Conservation (phyloP, 2,888 invertebrate genomes). For the Scaptomyza polygonia region DNA sequence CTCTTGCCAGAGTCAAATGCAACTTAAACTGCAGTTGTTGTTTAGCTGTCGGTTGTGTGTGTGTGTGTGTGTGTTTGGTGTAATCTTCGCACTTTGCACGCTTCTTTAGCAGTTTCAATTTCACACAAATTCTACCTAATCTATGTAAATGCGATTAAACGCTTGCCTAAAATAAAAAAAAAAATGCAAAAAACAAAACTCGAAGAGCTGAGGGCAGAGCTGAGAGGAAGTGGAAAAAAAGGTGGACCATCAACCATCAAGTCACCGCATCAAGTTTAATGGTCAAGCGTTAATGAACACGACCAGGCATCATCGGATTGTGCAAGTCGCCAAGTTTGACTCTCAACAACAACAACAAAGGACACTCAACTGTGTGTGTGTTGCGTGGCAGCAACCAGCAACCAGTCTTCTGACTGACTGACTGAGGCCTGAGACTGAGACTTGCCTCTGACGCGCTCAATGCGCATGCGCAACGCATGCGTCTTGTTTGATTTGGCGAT, state of each 20-base stretch:
- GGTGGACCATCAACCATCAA: constrained; percentile 57
- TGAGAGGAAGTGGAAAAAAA: constrained; percentile 26
- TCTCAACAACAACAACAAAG: constrained; percentile 31
- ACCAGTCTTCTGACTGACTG: constrained; percentile 9
- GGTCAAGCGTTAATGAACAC: constrained; percentile 83
- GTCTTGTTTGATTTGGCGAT: constrained; percentile 83
- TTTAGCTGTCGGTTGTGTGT: constrained; percentile 6
- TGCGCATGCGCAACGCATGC: constrained; percentile 81
- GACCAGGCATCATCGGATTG: constrained; percentile 56
- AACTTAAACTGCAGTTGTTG: constrained; percentile 12
- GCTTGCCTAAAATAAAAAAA: constrained; percentile 60
- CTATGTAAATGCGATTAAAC: constrained; percentile 81
- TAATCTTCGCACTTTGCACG: constrained; percentile 75
- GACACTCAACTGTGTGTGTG: constrained; percentile 31
- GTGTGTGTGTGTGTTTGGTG: constrained; percentile 20
- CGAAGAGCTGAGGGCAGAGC: too few species aligned
- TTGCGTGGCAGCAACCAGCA: constrained; percentile 9
- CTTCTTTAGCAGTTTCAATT: constrained; percentile 74
- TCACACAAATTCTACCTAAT: constrained; percentile 80
- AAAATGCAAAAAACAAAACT: too few species aligned
- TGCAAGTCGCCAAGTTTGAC: constrained; percentile 17
- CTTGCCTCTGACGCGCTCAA: constrained; percentile 54
- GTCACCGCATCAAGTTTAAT: constrained; percentile 73
- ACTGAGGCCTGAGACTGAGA: constrained; percentile 30
- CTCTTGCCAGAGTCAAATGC: not conserved